A percentile compares a stretch with the other conserved stretches of the same genome.
phyloP scores from a whole-genome alignment of 2,113 vertebrate genomes.

The Arenaria interpres region DNA sequence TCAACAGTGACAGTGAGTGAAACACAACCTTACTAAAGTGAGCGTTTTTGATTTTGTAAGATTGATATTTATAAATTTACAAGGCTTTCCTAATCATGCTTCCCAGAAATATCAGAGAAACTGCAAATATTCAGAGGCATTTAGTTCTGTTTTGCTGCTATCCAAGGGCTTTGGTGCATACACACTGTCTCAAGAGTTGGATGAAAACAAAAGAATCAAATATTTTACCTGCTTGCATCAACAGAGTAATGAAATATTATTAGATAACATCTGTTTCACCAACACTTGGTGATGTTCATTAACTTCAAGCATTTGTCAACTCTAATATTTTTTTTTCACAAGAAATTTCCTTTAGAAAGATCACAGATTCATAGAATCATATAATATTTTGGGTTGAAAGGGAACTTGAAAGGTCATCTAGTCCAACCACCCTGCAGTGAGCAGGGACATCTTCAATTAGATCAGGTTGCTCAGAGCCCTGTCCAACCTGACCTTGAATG shows the following conservation, averaged over 20 bases:
- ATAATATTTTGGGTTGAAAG: background rate
- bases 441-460: background rate
- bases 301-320: background rate
- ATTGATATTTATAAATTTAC: background rate
- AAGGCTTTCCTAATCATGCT: background rate
- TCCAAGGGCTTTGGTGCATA: background rate
- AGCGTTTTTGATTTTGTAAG: background rate
- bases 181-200: background rate
- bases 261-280: background rate
- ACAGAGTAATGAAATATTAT: background rate
- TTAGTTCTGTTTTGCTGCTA: background rate
- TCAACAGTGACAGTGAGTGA: background rate
- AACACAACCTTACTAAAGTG: background rate
- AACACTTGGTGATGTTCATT: background rate
- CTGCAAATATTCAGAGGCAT: background rate
- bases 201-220: background rate
- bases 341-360: background rate
- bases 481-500: no score
- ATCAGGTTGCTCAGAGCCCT: background rate
- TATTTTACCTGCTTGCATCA: background rate
- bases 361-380: background rate
- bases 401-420: background rate
- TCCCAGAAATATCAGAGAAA: background rate
- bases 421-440: background rate
- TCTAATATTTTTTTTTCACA: background rate